phyloP scores from a whole-genome alignment of 2,797 vertebrate genomes.

The Syngnathus rostellatus region DNA sequence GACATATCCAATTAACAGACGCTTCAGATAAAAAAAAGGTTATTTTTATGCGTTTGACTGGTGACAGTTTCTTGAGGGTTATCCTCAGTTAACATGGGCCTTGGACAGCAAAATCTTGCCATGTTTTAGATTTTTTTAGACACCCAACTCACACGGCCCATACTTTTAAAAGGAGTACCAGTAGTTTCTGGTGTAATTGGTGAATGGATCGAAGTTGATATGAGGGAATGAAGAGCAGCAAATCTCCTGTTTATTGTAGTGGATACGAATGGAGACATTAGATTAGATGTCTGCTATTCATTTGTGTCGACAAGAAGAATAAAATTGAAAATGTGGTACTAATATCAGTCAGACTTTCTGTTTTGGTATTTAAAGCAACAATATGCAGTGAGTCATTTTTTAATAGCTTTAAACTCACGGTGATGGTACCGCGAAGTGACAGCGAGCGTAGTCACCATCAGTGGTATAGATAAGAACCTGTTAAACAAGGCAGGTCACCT shows the following conservation, averaged over 20 bases:
- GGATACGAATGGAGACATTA: neutral
- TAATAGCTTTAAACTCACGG: too few species aligned
- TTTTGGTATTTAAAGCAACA: neutral
- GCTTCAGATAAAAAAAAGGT: conserved; percentile 1
- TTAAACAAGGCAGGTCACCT: too few species aligned
- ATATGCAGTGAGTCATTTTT: neutral
- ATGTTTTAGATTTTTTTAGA: conserved; percentile 1
- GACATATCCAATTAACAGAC: neutral
- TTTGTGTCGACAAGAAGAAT: neutral
- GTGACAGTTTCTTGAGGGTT: neutral
- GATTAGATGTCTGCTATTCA: neutral
- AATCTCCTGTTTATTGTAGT: conserved; percentile 1
- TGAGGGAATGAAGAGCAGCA: neutral
- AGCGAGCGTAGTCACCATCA: too few species aligned
- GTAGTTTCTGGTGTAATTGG: neutral
- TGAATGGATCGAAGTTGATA: neutral
- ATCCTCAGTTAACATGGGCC: neutral
- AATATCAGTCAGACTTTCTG: neutral
- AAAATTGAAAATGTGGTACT: neutral
- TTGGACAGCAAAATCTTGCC: neutral
- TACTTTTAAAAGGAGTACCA: neutral
- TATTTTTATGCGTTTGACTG: conserved; percentile 1
- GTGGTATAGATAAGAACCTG: too few species aligned
- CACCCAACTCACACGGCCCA: neutral
- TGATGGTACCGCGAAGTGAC: too few species aligned